Evolutionary conservation across 1,140 invertebrate genomes (phyloP), one percentile per base, ranked within the genome.

Genomic region (Micrasema longulum): DNA sequence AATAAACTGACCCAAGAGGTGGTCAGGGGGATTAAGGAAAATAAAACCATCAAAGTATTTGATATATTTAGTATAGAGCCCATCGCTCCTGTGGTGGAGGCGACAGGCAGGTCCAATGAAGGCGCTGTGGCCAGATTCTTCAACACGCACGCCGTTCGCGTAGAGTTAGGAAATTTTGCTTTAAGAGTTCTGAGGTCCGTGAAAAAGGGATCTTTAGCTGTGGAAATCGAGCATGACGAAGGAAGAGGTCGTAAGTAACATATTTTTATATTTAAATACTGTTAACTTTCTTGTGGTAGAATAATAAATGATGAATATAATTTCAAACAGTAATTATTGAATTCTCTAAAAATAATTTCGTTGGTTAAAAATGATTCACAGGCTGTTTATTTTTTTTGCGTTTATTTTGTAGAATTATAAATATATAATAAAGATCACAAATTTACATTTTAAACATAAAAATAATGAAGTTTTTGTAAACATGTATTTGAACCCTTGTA

Each of bases 131-230:
- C 81, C 12, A 82, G 79, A 31, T 79, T 87, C 64, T 75, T 87
- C 26, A 83, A 84, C 48, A 81, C 79, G 18, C 80, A 87, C 73
- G 83, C 84, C 10, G 77, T 88, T 23, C 83, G 82, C 57, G 80
- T 87, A 73, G 84, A 87, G 75, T 85, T 83, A 79, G 83, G 82
- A 48, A 82, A 84, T 52, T 84, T 82, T 69, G 84, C 82, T 26
- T 81, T 88, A 66, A 82, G 80, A 77, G 77, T 87, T 52, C 79
- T 80, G 22, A 83, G 81, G 73, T 80, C 82, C 5, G 75, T 81
- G 22, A 77, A 80, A 43, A 82, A 80, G 52, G 81, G 81, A 47
- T 80, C 79, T 1, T 64, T 85, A 69, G 80, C 81, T 60, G 75
- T 87, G 43, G 83, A 87, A 62, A 63, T 83, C 41, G 79, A 78